These are phyloP conservation scores for Menidia beryllina DNA, from an alignment of 2,113 vertebrate species.

Conservation along the genomic window DNA sequence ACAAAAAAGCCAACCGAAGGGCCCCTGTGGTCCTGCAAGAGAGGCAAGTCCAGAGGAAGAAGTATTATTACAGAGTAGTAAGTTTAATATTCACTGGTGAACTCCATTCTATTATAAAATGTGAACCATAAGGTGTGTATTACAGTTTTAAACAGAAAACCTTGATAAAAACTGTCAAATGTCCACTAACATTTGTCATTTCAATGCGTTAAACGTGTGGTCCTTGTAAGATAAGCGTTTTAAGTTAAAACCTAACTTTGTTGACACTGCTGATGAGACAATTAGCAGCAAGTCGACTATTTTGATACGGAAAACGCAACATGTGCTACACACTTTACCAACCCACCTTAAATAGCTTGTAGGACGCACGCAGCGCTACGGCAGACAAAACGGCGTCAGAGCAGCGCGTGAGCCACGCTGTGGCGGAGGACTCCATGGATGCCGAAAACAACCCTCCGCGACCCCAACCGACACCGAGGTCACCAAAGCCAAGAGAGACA, in stretches of 20 bases:
- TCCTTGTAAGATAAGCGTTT: no score
- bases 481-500: not conserved
- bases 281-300: not conserved
- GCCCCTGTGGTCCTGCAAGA: constrained; percentile 78
- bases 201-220: no score
- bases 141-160: no score
- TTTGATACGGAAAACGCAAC: not conserved
- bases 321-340: not conserved
- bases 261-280: not conserved
- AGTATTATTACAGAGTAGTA: constrained; percentile 1
- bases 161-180: no score
- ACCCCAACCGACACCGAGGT: not conserved
- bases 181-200: no score
- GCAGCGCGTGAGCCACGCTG: constrained; percentile 51
- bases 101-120: not conserved
- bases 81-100: not conserved
- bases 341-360: constrained; percentile 79
- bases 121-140: not conserved
- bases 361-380: constrained; percentile 65
- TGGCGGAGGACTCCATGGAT: constrained; percentile 66
- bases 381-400: constrained; percentile 56
- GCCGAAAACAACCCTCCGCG: not conserved
- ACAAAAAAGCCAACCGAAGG: constrained; percentile 79
- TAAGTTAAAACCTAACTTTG: no score
- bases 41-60: not conserved